Conservation (phyloP, 2,797 vertebrate genomes). For the Dipus sagitta region DNA sequence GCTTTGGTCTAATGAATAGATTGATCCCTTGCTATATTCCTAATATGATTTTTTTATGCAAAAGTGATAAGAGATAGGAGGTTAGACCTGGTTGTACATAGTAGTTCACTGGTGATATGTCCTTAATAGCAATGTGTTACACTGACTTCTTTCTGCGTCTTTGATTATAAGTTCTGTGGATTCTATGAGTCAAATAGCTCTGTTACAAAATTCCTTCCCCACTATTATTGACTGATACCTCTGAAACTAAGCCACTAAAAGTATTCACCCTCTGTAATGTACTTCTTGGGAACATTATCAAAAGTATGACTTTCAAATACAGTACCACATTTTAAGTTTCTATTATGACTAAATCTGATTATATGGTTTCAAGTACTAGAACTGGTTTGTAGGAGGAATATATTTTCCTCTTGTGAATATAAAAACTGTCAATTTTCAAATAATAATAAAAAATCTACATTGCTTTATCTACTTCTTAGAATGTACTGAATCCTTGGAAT, state of each 20-base stretch:
- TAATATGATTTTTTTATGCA: background rate
- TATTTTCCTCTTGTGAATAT: background rate
- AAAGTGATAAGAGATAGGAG: background rate
- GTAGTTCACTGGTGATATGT: background rate
- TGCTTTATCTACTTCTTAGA: slow-evolving; percentile 26
- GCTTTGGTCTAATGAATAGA: background rate
- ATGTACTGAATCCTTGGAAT: background rate
- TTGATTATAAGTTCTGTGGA: background rate
- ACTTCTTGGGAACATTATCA: background rate
- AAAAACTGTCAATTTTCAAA: slow-evolving; percentile 26
- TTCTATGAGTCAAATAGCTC: background rate
- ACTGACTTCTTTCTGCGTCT: background rate
- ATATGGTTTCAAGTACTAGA: background rate
- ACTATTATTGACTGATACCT: background rate
- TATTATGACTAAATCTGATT: background rate
- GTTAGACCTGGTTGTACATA: background rate
- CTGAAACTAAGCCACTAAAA: background rate
- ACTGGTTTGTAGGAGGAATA: too few relatives aligned
- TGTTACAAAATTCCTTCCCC: background rate
- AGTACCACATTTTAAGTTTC: background rate
- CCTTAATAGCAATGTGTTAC: background rate
- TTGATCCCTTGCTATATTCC: background rate
- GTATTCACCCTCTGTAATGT: background rate
- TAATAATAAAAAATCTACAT: background rate
- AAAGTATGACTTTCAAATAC: background rate